A percentile compares a stretch with the other conserved stretches of the same genome.
These are phyloP conservation scores for Mustela lutreola DNA, from an alignment of 2,113 vertebrate species.

Conservation along the genomic window DNA sequence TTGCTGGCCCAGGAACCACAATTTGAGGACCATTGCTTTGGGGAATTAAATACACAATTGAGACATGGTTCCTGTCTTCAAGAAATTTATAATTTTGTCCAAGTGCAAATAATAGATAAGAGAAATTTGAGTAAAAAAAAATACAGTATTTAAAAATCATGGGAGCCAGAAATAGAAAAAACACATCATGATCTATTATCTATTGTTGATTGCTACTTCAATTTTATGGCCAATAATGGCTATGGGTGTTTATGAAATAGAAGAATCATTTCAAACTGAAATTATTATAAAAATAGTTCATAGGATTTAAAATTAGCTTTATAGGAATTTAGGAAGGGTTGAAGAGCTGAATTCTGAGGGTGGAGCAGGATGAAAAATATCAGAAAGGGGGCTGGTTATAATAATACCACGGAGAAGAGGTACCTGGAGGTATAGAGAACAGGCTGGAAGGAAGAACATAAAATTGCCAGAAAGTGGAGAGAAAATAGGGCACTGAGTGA, in stretches of 20 bases:
- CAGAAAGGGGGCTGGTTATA: not conserved
- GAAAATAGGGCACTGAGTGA: not conserved
- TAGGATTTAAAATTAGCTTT: not conserved
- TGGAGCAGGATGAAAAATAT: not conserved
- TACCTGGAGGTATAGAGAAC: not conserved
- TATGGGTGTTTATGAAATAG: not conserved
- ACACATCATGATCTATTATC: not conserved
- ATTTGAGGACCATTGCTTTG: not conserved
- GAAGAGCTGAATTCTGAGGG: not conserved
- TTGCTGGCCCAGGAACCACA: not conserved
- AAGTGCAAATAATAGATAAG: not conserved
- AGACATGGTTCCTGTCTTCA: not conserved
- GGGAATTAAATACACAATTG: not conserved
- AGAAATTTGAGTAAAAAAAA: not conserved
- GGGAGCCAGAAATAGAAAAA: not conserved
- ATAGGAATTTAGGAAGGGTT: not conserved
- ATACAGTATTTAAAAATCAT: not conserved
- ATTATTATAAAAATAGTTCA: not conserved
- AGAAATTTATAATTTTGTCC: not conserved
- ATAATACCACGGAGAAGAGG: not conserved
- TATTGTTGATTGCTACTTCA: not conserved
- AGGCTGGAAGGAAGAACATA: not conserved
- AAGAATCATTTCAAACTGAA: not conserved
- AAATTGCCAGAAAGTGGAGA: not conserved
- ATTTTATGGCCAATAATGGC: not conserved